A percentile compares a stretch with the other conserved stretches of the same genome.
phyloP scores from a whole-genome alignment of 2,888 invertebrate genomes.

The Aproaerema taeniolella region DNA sequence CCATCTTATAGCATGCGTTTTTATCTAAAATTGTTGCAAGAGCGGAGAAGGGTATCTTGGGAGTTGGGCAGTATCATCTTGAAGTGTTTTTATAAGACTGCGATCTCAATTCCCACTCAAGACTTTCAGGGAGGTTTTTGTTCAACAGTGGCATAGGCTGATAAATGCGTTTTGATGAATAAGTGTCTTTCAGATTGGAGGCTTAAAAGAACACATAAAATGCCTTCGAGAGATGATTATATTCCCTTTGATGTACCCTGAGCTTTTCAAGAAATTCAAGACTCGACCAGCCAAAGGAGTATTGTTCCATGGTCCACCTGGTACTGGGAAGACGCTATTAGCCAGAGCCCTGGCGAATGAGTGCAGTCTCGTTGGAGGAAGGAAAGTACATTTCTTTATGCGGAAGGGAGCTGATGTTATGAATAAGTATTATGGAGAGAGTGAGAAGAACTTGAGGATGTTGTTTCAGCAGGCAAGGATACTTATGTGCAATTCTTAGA shows the following conservation, averaged over 20 bases:
- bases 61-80: no score
- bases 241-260: conserved; percentile 93
- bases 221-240: conserved; percentile 94
- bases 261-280: conserved; percentile 89
- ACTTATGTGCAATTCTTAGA: no score
- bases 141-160: no score
- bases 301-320: conserved; percentile 93
- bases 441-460: conserved; percentile 90
- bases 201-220: conserved; percentile 88
- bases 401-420: conserved; percentile 94
- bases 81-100: no score
- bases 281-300: conserved; percentile 93
- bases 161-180: no score
- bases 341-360: conserved; percentile 94
- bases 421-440: conserved; percentile 97
- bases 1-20: no score
- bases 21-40: no score
- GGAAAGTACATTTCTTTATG: conserved; percentile 93
- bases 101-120: no score
- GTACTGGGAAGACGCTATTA: conserved; percentile 93
- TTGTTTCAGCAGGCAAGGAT: conserved; percentile 93
- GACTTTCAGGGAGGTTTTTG: no score
- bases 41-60: no score
- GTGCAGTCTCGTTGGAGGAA: conserved; percentile 82
- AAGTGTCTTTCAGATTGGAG: conserved; percentile 79